Conservation (phyloP, 2,113 vertebrate species). For the Origma solitaria region DNA sequence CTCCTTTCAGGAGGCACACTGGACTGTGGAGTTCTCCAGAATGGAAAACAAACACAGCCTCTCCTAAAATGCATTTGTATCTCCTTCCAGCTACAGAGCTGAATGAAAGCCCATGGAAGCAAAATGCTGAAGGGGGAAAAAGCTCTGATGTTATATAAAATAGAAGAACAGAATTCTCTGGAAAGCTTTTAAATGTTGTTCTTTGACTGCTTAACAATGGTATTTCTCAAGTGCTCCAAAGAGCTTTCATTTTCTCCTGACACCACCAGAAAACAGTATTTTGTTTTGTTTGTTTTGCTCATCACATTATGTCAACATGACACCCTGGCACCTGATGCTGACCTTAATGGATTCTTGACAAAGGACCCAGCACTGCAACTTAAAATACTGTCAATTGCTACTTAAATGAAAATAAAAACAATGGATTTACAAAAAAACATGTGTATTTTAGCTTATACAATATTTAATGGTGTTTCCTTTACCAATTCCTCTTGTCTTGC, state of each 20-base stretch:
- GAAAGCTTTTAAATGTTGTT: background rate
- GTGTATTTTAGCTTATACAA: background rate
- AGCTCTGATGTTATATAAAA: background rate
- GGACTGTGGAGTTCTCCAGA: background rate
- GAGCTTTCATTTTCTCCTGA: background rate
- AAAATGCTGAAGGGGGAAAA: background rate
- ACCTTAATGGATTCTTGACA: background rate
- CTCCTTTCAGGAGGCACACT: background rate
- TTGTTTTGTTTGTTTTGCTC: constrained; percentile 20
- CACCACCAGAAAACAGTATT: background rate
- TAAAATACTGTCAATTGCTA: background rate
- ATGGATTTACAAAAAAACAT: background rate
- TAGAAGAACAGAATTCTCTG: background rate
- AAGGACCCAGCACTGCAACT: background rate
- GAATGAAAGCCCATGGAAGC: background rate
- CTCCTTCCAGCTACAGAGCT: background rate
- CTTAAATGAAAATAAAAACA: constrained; percentile 8
- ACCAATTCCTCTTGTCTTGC: background rate
- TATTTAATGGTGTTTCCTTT: background rate
- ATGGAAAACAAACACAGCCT: background rate
- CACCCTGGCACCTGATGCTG: background rate
- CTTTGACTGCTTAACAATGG: background rate
- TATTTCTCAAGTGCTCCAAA: background rate
- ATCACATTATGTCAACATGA: background rate
- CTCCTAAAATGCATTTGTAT: background rate